phyloP scores from a whole-genome alignment of 2,113 vertebrate species.

The Anoplopoma fimbria region DNA sequence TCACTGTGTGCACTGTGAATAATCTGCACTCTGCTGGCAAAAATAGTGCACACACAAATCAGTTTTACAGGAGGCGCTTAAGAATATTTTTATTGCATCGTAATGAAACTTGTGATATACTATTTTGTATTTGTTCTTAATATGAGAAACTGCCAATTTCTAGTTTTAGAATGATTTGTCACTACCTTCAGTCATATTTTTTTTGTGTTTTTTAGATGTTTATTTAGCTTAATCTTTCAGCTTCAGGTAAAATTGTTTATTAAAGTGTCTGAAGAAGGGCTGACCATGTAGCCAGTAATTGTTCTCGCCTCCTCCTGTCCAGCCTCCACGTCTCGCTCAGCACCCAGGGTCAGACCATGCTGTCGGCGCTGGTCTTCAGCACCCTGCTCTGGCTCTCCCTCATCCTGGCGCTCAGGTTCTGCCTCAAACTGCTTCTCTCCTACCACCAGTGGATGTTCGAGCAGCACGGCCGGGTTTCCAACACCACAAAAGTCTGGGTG shows the following conservation, averaged over 20 bases:
- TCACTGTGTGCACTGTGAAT: background rate
- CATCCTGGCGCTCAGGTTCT: slow-evolving; percentile 87
- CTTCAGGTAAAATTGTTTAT: background rate
- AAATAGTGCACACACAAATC: background rate
- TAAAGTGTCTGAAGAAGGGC: background rate
- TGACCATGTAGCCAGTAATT: background rate
- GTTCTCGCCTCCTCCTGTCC: background rate
- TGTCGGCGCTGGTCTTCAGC: slow-evolving; percentile 88
- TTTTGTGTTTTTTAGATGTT: background rate
- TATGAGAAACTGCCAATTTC: background rate
- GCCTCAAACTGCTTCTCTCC: slow-evolving; percentile 88
- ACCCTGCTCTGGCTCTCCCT: slow-evolving; percentile 89
- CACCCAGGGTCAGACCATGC: slow-evolving; percentile 81
- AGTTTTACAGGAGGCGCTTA: background rate
- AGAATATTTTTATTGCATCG: background rate
- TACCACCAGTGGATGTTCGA: slow-evolving; percentile 93
- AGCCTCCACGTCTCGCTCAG: slow-evolving; percentile 77
- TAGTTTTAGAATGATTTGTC: background rate
- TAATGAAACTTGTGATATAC: background rate
- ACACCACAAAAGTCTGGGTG: slow-evolving; percentile 90
- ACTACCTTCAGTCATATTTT: background rate
- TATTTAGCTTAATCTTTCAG: background rate
- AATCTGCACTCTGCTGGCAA: background rate
- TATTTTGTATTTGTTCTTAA: background rate
- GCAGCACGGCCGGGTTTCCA: slow-evolving; percentile 85